Evolutionary conservation across 2,797 vertebrate species (phyloP).

Genomic region (Sebastes melanostomus): DNA sequence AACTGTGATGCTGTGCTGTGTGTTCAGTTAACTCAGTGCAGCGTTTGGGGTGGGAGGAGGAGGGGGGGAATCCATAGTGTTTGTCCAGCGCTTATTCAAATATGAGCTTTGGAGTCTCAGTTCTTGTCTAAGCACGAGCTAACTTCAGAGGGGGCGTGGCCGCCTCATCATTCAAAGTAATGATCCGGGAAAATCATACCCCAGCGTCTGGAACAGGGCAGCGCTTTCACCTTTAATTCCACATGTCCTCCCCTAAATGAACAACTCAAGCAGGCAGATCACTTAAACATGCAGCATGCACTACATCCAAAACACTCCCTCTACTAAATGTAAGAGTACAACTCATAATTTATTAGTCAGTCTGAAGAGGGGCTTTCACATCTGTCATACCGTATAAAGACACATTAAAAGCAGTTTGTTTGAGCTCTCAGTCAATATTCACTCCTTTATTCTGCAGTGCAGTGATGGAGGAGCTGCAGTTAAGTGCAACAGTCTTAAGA

Average conservation of each 20-base stretch:
- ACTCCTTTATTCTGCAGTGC: constrained; percentile 1
- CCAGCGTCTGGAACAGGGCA: constrained; percentile 24
- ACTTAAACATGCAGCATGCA: constrained; percentile 24
- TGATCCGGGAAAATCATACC: constrained; percentile 38
- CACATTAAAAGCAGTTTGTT: constrained; percentile 59
- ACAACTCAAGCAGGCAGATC: constrained; percentile 35
- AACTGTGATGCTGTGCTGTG: constrained; percentile 49
- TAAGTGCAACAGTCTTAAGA: constrained; percentile 26
- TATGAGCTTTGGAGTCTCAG: constrained; percentile 77
- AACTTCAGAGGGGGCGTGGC: constrained; percentile 45
- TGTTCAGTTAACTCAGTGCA: constrained; percentile 48
- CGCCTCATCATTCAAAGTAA: constrained; percentile 54
- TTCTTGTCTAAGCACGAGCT: constrained; percentile 35
- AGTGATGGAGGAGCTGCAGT: constrained; percentile 34
- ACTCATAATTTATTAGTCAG: constrained; percentile 60
- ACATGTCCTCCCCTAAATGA: constrained; percentile 30
- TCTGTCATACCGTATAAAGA: constrained; percentile 33
- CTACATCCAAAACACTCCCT: constrained; percentile 10
- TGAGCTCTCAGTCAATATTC: constrained; percentile 45
- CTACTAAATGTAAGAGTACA: constrained; percentile 31
- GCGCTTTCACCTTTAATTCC: constrained; percentile 48
- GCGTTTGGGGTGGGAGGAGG: not conserved
- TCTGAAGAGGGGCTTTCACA: constrained; percentile 46
- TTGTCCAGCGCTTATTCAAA: constrained; percentile 75
- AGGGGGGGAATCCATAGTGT: constrained; percentile 40